Base-by-base conservation (phyloP, 2,797 vertebrate genomes). In the Novumbra hubbsi region DNA sequence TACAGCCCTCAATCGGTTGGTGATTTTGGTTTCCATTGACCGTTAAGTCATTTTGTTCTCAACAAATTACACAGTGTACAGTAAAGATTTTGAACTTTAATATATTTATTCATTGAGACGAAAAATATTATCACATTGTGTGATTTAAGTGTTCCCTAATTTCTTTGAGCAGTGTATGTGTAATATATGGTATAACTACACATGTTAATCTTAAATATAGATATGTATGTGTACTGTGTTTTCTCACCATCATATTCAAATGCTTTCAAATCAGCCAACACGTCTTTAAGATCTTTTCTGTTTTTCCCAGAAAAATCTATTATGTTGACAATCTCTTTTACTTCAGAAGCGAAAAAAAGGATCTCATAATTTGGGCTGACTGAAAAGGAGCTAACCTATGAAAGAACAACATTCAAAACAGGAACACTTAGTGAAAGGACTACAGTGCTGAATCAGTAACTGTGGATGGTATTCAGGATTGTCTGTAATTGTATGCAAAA, bases 281-380 rank as follows among this genome's bases (percentile, higher is more conserved):
- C 0, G 0, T 2, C 4, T 0, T 63, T 16, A 55, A 64, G 60
- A 57, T 7, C 1, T 4, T 0, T 0, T 11, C 34, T 8, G 0
- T 6, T 62, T 0, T 1, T 0, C 0, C 76, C 30, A 8, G 78
- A 12, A 64, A 84, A 87, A 38, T 89, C 70, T 1, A 82, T 5
- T 78, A 92, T 91, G 38, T 55, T 78, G 73, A 82, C 76, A 63
- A 83, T 34, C 73, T 72, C 17, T 7, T 4, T 2, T 12, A 86
- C 1, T 0, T 80, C 71, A 24, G 87, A 75, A 8, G 89, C 87
- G 75, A 92, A 92, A 65, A 91, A 90, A 24, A 81, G 0, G 0
- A 92, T 79, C 12, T 91, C 87, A 73, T 92, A 92, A 76, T 92
- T 91, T 73, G 91, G 91, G 57, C 65, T 66, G 65, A 89, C 86